Percentiles rank a stretch among this genome's conserved stretches.
These are phyloP conservation scores for Papilio elwesi DNA, from an alignment of 2,888 invertebrate species.

Conservation along the genomic window DNA sequence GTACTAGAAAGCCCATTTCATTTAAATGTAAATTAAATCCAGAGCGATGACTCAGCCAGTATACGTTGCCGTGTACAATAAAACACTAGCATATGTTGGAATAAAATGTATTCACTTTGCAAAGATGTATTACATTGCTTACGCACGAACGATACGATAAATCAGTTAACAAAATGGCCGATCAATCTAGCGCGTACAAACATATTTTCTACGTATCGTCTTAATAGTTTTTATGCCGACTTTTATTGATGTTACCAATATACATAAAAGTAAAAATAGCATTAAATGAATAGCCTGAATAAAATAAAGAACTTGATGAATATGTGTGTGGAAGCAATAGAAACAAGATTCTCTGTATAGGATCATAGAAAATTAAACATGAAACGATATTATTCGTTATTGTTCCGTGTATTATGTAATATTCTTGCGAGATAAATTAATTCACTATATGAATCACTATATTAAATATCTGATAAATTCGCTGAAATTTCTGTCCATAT, in stretches of 20 bases:
- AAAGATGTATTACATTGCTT: slow-evolving; percentile 37
- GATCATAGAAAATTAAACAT: too few species aligned
- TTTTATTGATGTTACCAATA: slow-evolving; percentile 33
- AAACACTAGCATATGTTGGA: neutral
- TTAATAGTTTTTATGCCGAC: slow-evolving; percentile 30
- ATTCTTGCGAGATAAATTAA: too few species aligned
- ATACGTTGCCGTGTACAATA: slow-evolving; percentile 6
- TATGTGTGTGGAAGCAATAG: neutral
- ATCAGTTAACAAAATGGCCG: slow-evolving; percentile 24
- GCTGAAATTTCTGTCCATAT: too few species aligned
- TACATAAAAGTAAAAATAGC: slow-evolving; percentile 22
- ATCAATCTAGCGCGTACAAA: slow-evolving; percentile 33
- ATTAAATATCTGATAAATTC: too few species aligned
- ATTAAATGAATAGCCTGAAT: neutral
- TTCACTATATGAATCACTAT: too few species aligned
- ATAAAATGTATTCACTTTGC: slow-evolving; percentile 31
- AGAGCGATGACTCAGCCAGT: too few species aligned
- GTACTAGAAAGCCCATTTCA: neutral
- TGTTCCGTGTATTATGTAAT: too few species aligned
- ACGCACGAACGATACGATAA: slow-evolving; percentile 35
- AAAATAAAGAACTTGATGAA: neutral
- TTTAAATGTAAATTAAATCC: neutral
- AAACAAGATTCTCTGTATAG: neutral
- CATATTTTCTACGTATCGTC: slow-evolving; percentile 25
- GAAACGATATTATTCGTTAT: too few species aligned